phyloP scores from a whole-genome alignment of 1,140 invertebrate species.

The Palaemon carinicauda region DNA sequence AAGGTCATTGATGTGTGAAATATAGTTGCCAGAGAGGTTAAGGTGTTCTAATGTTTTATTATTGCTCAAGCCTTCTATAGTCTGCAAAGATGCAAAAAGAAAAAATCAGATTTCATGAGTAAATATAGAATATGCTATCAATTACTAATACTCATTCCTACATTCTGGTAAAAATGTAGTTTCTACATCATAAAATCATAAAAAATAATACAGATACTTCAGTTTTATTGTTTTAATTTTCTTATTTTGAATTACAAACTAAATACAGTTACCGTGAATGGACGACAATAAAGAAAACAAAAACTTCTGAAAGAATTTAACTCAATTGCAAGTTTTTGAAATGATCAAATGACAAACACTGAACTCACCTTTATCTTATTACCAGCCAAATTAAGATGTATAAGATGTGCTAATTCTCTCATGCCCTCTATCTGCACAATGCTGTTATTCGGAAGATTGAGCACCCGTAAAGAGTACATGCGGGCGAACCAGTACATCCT shows the following conservation, averaged over 20 bases:
- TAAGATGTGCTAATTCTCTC: slow-evolving; percentile 81
- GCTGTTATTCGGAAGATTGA: slow-evolving; percentile 87
- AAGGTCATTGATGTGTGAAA: slow-evolving; percentile 83
- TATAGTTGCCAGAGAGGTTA: slow-evolving; percentile 89
- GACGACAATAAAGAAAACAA: too few relatives aligned
- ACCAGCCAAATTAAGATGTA: slow-evolving; percentile 77
- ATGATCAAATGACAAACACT: neutral
- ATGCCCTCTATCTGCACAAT: slow-evolving; percentile 88
- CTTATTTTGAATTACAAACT: too few relatives aligned
- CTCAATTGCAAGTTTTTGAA: neutral
- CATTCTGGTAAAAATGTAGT: too few relatives aligned
- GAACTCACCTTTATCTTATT: slow-evolving; percentile 74
- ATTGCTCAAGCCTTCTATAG: slow-evolving; percentile 84
- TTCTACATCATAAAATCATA: too few relatives aligned
- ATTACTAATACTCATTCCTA: too few relatives aligned
- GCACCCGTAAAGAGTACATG: slow-evolving; percentile 78
- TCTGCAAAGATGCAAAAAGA: slow-evolving; percentile 40
- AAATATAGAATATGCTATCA: too few relatives aligned
- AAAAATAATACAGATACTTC: too few relatives aligned
- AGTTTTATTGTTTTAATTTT: too few relatives aligned
- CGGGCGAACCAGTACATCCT: slow-evolving; percentile 86
- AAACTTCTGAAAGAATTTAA: too few relatives aligned
- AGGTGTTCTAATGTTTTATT: slow-evolving; percentile 82
- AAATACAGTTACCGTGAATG: too few relatives aligned
- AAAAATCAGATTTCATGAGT: too few relatives aligned